Percentiles rank a stretch among this genome's conserved stretches.
phyloP scores from a whole-genome alignment of 2,797 vertebrate genomes.

The Leptoclinus maculatus region DNA sequence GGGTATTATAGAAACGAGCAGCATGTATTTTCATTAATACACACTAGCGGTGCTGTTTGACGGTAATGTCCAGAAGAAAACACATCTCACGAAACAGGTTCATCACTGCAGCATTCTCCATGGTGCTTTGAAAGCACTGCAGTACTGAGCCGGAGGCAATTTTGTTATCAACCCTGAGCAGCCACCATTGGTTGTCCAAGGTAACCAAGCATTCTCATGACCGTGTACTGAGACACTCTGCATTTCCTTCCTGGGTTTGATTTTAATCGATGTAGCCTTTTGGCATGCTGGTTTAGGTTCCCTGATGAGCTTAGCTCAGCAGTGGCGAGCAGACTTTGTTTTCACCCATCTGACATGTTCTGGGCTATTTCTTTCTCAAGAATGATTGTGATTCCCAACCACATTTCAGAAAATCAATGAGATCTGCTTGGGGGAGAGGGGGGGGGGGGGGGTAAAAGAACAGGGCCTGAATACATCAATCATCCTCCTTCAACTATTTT shows the following conservation, averaged over 20 bases:
- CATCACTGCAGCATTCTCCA: constrained; percentile 31
- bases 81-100: constrained; percentile 22
- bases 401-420: constrained; percentile 71
- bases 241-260: constrained; percentile 43
- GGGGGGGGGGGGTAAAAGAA: constrained; percentile 46
- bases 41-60: background rate
- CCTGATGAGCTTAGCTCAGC: constrained; percentile 54
- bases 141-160: constrained; percentile 40
- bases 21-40: constrained; percentile 24
- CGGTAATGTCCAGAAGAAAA: constrained; percentile 25
- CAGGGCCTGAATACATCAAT: constrained; percentile 56
- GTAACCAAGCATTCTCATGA: constrained; percentile 49
- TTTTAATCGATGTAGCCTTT: constrained; percentile 52
- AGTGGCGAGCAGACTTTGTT: constrained; percentile 50
- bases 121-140: constrained; percentile 32
- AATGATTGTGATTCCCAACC: constrained; percentile 67
- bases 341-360: constrained; percentile 60
- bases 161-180: constrained; percentile 52
- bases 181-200: constrained; percentile 39
- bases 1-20: constrained; percentile 17
- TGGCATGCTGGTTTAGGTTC: constrained; percentile 47
- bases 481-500: constrained; percentile 46
- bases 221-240: constrained; percentile 21
- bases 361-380: constrained; percentile 56
- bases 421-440: constrained; percentile 37